Evolutionary conservation across 2,113 vertebrate genomes (phyloP).

Genomic region (Okapia johnstoni): DNA sequence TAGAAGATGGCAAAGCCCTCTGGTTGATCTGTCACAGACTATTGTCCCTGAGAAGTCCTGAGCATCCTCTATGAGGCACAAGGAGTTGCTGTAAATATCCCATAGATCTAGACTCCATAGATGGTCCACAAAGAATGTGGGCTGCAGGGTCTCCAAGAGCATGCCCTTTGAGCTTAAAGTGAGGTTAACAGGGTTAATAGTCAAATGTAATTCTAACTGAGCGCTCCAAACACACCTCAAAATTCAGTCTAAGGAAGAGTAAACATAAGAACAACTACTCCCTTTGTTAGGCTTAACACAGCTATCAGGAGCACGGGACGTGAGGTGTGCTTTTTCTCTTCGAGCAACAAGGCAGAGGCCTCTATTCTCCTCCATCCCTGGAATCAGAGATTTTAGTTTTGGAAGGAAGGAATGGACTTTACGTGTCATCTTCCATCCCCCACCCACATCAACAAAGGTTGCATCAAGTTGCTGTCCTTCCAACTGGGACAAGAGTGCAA

Average conservation of each 20-base stretch:
- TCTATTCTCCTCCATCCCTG: not conserved
- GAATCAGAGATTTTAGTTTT: not conserved
- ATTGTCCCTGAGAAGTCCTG: not conserved
- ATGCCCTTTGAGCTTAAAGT: fast-evolving
- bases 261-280: fast-evolving
- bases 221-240: not conserved
- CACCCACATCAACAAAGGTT: fast-evolving
- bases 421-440: fast-evolving
- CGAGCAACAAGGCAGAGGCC: fast-evolving
- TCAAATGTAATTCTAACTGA: not conserved
- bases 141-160: fast-evolving
- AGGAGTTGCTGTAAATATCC: not conserved
- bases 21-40: not conserved
- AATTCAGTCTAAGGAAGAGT: not conserved
- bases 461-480: not conserved
- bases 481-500: not conserved
- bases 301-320: fast-evolving
- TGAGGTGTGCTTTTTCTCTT: fast-evolving
- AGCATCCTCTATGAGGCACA: not conserved
- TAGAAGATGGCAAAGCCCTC: not conserved
- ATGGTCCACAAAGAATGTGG: fast-evolving
- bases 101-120: not conserved
- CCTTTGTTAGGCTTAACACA: not conserved
- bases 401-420: not conserved
- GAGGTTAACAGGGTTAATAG: fast-evolving